Conservation (phyloP, 2,797 vertebrate species). For the Macroramphosus scolopax region DNA sequence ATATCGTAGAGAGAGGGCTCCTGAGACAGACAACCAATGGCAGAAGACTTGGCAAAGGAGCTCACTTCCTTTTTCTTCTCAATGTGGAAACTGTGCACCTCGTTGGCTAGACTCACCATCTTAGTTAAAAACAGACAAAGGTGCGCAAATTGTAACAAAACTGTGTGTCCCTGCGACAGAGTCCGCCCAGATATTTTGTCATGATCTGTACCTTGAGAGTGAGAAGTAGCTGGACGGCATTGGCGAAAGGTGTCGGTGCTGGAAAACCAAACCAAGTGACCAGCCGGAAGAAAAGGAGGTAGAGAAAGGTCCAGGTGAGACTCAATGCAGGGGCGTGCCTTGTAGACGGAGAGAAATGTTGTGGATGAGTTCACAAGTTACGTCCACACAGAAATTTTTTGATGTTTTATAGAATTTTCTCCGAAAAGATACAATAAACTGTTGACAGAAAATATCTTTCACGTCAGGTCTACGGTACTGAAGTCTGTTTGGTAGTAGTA, state of each 20-base stretch:
- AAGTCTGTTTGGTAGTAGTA: no score
- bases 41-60: conserved; percentile 75
- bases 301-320: conserved; percentile 88
- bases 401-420: no score
- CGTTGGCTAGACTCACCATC: conserved; percentile 92
- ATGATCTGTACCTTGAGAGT: conserved; percentile 87
- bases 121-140: conserved; percentile 37
- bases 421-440: no score
- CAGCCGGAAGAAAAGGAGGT: conserved; percentile 89
- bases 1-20: conserved; percentile 84
- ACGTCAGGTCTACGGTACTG: not conserved
- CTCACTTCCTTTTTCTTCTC: conserved; percentile 85
- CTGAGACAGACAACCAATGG: conserved; percentile 71
- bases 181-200: no score
- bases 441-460: no score
- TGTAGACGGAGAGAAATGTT: conserved; percentile 3
- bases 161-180: not conserved
- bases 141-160: not conserved
- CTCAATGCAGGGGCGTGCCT: conserved; percentile 83
- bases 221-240: conserved; percentile 88
- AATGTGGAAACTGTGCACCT: conserved; percentile 80
- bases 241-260: conserved; percentile 84
- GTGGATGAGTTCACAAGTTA: no score
- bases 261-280: conserved; percentile 79
- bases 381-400: no score